Percentiles rank a stretch among this genome's conserved stretches.
Evolutionary conservation across 2,888 invertebrate species (phyloP).

Genomic region (Scaptomyza cyrtandrae): DNA sequence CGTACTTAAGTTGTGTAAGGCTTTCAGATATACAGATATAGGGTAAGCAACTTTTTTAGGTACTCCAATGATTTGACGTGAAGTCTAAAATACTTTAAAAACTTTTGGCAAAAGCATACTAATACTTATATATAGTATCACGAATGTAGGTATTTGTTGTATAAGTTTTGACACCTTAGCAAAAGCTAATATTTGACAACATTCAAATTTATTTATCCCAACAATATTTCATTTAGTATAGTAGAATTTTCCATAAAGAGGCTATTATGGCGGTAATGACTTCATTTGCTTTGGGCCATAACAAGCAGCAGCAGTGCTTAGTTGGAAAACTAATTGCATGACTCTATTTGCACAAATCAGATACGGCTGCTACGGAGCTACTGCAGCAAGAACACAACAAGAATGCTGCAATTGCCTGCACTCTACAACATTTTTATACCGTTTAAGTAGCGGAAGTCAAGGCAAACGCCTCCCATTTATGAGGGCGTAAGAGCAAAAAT

Average conservation of each 20-base stretch:
- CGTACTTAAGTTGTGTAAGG: neutral
- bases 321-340: constrained; percentile 65
- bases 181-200: too few relatives aligned
- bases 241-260: constrained; percentile 1
- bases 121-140: too few relatives aligned
- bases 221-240: too few relatives aligned
- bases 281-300: constrained; percentile 8
- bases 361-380: constrained; percentile 26
- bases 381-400: neutral
- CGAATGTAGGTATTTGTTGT: too few relatives aligned
- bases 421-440: constrained; percentile 65
- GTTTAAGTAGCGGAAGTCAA: constrained; percentile 41
- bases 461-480: constrained; percentile 28
- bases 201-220: too few relatives aligned
- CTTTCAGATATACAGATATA: neutral
- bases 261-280: constrained; percentile 13
- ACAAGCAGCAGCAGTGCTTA: constrained; percentile 15
- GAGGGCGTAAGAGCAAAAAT: neutral
- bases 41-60: neutral
- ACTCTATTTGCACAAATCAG: constrained; percentile 68
- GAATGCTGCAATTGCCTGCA: constrained; percentile 36
- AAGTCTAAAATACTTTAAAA: neutral
- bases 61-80: neutral
- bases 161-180: too few relatives aligned
- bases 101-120: neutral